Conservation (phyloP, 2,797 vertebrate genomes). For the Sebastes flavidus region DNA sequence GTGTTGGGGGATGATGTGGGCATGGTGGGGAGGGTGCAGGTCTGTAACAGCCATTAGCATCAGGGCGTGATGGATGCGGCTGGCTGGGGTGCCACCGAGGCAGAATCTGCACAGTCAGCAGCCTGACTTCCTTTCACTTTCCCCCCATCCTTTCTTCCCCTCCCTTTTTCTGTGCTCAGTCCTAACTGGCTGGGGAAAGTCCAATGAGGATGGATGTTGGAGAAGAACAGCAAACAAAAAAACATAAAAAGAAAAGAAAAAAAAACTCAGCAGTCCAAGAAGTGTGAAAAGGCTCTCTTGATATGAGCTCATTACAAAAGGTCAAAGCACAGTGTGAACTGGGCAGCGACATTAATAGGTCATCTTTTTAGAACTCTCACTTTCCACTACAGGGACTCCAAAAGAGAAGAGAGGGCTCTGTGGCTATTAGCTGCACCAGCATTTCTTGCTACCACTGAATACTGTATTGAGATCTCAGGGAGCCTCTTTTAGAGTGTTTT, state of each 20-base stretch:
- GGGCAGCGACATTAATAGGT: slow-evolving; percentile 15
- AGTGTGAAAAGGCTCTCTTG: slow-evolving; percentile 25
- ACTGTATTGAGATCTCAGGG: slow-evolving; percentile 5
- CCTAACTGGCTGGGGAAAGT: neutral
- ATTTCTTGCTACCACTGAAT: slow-evolving; percentile 17
- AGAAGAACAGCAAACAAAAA: slow-evolving; percentile 9
- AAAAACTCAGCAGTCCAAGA: neutral
- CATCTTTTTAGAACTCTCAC: slow-evolving; percentile 23
- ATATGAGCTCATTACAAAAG: slow-evolving; percentile 47
- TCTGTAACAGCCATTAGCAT: slow-evolving; percentile 65
- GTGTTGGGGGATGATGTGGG: slow-evolving; percentile 10
- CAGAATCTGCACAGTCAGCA: slow-evolving; percentile 66
- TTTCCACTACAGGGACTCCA: slow-evolving; percentile 17
- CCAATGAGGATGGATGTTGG: neutral
- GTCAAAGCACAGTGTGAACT: slow-evolving; percentile 36
- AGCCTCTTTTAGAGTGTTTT: slow-evolving; percentile 6
- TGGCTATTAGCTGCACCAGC: slow-evolving; percentile 23
- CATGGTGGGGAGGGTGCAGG: slow-evolving; percentile 23
- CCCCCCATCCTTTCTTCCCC: slow-evolving; percentile 15
- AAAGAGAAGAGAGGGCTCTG: neutral
- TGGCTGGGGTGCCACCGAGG: slow-evolving; percentile 46
- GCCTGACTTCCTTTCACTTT: slow-evolving; percentile 6
- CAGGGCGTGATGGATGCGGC: slow-evolving; percentile 67
- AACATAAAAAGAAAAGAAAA: neutral
- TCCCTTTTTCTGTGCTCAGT: neutral